Conservation (phyloP, 2,797 vertebrate genomes). For the Anguilla marmorata region DNA sequence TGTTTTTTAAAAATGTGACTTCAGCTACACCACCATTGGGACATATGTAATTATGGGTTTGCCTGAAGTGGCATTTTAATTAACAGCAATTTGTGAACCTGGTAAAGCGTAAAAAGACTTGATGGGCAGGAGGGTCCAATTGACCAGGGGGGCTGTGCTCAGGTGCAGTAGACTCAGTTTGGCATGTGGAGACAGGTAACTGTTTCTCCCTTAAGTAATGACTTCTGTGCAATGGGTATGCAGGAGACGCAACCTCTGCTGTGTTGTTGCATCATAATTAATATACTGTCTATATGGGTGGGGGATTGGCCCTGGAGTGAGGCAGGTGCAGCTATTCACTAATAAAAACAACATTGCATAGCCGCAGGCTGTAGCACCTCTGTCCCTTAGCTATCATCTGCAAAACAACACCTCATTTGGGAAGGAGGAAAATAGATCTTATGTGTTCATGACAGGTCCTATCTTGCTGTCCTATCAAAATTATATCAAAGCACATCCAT, state of each 20-base stretch:
- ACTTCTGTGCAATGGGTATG: slow-evolving; percentile 56
- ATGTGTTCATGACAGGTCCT: background rate
- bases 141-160: slow-evolving; percentile 40
- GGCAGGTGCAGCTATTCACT: background rate
- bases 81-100: slow-evolving; percentile 44
- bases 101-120: slow-evolving; percentile 48
- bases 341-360: background rate
- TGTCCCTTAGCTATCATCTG: background rate
- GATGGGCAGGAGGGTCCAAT: slow-evolving; percentile 51
- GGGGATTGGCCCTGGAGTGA: slow-evolving; percentile 30
- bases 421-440: background rate
- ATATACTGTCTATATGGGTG: slow-evolving; percentile 39
- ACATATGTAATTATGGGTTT: slow-evolving; percentile 28
- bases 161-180: slow-evolving; percentile 42
- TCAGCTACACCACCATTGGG: slow-evolving; percentile 36
- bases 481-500: background rate
- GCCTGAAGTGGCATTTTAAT: slow-evolving; percentile 52
- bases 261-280: slow-evolving; percentile 58
- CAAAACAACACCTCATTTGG: background rate
- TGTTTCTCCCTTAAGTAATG: slow-evolving; percentile 58
- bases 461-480: background rate
- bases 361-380: background rate
- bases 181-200: slow-evolving; percentile 68
- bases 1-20: slow-evolving; percentile 51
- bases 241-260: slow-evolving; percentile 51